Evolutionary conservation across 2,797 vertebrate species (phyloP).

Genomic region (Coranthus polyacanthus): DNA sequence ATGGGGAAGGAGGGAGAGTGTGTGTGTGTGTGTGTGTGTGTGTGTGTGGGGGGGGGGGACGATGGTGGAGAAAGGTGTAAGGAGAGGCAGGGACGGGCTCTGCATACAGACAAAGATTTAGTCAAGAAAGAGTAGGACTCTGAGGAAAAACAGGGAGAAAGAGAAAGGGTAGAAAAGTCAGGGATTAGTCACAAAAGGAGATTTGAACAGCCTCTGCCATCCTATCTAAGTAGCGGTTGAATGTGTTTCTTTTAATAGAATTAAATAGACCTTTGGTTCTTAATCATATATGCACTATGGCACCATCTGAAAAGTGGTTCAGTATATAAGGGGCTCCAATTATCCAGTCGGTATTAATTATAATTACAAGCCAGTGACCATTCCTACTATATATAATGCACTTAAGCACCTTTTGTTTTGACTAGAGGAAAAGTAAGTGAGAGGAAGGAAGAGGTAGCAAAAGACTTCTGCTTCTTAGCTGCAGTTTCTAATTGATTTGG

Average conservation of each 20-base stretch:
- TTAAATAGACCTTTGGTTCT: conserved; percentile 43
- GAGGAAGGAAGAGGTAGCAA: conserved; percentile 45
- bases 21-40: no score
- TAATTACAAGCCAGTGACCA: conserved; percentile 52
- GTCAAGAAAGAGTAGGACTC: conserved; percentile 23
- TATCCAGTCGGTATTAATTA: conserved; percentile 43
- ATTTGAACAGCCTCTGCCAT: conserved; percentile 29
- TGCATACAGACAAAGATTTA: conserved; percentile 56
- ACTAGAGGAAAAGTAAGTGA: conserved; percentile 41
- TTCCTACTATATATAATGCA: conserved; percentile 47
- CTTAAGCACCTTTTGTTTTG: conserved; percentile 63
- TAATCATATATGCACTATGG: conserved; percentile 11
- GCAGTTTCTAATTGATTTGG: conserved; percentile 82
- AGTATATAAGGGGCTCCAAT: conserved; percentile 39
- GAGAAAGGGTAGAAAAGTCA: conserved; percentile 40
- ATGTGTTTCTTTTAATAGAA: conserved; percentile 57
- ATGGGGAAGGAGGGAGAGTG: neutral
- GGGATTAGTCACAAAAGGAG: conserved; percentile 45
- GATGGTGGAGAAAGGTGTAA: conserved; percentile 46
- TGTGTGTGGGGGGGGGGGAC: no score
- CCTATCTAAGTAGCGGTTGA: conserved; percentile 34
- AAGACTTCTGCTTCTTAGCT: conserved; percentile 67
- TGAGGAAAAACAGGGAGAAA: conserved; percentile 21
- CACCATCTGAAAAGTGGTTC: conserved; percentile 12
- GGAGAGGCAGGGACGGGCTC: conserved; percentile 36